phyloP scores from a whole-genome alignment of 2,888 invertebrate genomes.

The Polydrusus pterygomalis region DNA sequence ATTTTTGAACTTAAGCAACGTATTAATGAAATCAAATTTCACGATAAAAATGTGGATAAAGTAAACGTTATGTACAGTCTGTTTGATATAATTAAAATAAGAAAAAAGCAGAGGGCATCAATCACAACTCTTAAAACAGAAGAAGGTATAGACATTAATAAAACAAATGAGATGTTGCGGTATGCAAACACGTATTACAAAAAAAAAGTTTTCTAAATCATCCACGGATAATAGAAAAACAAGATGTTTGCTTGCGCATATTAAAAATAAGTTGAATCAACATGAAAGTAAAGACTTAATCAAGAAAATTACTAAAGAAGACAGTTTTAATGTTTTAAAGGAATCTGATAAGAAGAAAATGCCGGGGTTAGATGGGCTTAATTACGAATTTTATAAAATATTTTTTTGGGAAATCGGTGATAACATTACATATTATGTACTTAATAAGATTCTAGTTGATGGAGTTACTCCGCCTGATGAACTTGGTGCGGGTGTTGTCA shows the following conservation, averaged over 20 bases:
- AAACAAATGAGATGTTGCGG: conserved; percentile 20
- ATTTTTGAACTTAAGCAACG: conserved; percentile 14
- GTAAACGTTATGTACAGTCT: neutral
- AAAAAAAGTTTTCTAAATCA: neutral
- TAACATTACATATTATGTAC: no score
- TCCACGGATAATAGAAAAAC: neutral
- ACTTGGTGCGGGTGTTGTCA: no score
- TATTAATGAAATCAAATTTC: neutral
- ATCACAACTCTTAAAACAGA: conserved; percentile 2
- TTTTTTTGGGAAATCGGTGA: no score
- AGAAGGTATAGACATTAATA: neutral
- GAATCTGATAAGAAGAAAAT: no score
- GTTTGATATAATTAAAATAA: conserved; percentile 10
- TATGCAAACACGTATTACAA: conserved; percentile 4
- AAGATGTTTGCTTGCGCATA: conserved; percentile 15
- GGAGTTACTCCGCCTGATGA: no score
- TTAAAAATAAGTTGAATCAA: neutral
- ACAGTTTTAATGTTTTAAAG: no score
- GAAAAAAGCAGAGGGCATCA: conserved; percentile 6
- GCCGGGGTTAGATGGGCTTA: no score
- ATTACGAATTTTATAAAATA: no score
- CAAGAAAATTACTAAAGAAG: no score
- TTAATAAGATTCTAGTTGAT: no score
- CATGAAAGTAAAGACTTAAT: conserved; percentile 6
- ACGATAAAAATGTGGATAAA: neutral